Base-by-base conservation (phyloP, 2,888 invertebrate species). In the Callimorpha dominula region DNA sequence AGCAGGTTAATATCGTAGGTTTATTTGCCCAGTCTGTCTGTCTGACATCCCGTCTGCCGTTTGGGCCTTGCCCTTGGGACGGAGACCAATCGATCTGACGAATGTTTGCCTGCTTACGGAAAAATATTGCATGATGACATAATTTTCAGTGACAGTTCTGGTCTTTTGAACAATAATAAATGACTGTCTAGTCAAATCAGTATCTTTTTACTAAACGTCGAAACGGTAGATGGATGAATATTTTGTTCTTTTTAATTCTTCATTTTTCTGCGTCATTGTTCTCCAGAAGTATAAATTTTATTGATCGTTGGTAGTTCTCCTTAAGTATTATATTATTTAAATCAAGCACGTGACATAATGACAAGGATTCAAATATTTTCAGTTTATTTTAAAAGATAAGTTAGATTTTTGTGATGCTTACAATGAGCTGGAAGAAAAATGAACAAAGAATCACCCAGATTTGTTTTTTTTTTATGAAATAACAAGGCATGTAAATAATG, bases 41-140 rank as follows among this genome's bases (percentile, higher is more conserved):
- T 86, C 86, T 87, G 86, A 84, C 84, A 81, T 74, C 73, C 79
- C 69, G 86, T 86, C 87, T 87, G 73, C 70, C 65, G 67, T 60
- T 60, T 70, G 68, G 71, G 78, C 76, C 78, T 79, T 83, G 87
- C 77, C 89, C 85, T 88, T 86, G 87, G 73, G 74, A 49, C 76
- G 76, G 68, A 74, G 75, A 66, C 74, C 70, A 82, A 80, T 81
- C 82, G 79, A 85, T 81, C 69, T 78, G 54, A 71, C 46, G 71
- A 74, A 77, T 76, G 74, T 78, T 77, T 77, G 72, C 75, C 74
- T 81, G 67, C 20, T 62, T 20, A 65, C 17, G 43, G 46, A 40
- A 50, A 31, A 63, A 3, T 43, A 54, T 64, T 65, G 54, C 65
- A 69, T 66, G 50, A 20, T 54, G 64, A 17, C 46, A 67, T 54